Conservation (phyloP, 2,888 invertebrate species). For the Gonocerus acuteangulatus region DNA sequence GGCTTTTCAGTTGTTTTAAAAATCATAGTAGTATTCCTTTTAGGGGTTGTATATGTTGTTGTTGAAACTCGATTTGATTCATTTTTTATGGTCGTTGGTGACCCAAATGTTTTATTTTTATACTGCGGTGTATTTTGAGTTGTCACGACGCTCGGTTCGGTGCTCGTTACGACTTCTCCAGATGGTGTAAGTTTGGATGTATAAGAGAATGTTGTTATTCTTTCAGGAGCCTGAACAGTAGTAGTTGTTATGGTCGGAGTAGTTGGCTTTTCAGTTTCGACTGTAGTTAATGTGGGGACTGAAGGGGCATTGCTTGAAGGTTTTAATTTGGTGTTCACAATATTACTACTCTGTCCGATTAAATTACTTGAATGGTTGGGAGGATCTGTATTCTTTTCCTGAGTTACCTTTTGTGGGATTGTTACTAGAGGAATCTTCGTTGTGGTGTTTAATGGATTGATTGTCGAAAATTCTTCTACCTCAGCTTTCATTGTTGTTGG, state of each 20-base stretch:
- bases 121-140: neutral
- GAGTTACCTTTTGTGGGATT: slow-evolving; percentile 21
- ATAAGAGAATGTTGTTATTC: slow-evolving; percentile 19
- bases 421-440: neutral
- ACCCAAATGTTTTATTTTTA: neutral
- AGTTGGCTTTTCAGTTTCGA: neutral
- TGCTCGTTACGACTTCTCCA: slow-evolving; percentile 4
- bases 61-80: neutral
- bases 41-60: neutral
- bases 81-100: neutral
- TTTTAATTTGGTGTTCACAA: slow-evolving; percentile 6
- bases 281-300: neutral
- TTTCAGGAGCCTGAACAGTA: slow-evolving; percentile 8
- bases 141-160: neutral
- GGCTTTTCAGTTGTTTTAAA: slow-evolving; percentile 15
- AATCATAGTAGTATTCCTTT: neutral
- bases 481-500: slow-evolving; percentile 5
- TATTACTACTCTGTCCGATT: slow-evolving; percentile 12
- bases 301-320: neutral
- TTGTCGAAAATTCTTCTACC: neutral
- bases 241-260: neutral
- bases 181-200: slow-evolving; percentile 10
- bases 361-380: neutral
- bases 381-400: neutral
- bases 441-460: neutral